Evolutionary conservation across 2,797 vertebrate genomes (phyloP).

Genomic region (Microctenopoma lineatum): DNA sequence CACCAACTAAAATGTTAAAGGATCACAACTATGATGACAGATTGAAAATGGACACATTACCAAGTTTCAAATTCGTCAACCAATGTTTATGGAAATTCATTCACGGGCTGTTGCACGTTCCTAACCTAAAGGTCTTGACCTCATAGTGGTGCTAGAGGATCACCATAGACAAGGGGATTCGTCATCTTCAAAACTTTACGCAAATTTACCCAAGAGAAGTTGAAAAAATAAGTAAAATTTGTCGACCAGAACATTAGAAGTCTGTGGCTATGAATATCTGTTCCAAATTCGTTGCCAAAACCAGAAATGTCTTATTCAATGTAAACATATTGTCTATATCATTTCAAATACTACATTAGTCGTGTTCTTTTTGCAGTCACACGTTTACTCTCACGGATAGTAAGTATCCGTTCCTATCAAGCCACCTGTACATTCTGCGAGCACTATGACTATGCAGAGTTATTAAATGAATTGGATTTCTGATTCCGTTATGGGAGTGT

Average conservation of each 20-base stretch:
- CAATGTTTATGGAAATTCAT: not conserved
- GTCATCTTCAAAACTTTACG: not conserved
- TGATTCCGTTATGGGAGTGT: slow-evolving; percentile 68
- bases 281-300: too few species aligned
- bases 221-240: too few species aligned
- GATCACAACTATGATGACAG: not conserved
- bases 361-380: not conserved
- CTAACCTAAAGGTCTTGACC: not conserved
- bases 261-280: too few species aligned
- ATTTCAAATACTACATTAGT: not conserved
- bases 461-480: slow-evolving; percentile 56
- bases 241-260: too few species aligned
- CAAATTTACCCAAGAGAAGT: too few species aligned
- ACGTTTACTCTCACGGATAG: slow-evolving; percentile 5
- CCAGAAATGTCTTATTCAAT: too few species aligned
- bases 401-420: slow-evolving; percentile 30
- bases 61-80: too few species aligned
- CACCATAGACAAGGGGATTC: not conserved
- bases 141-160: not conserved
- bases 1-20: not conserved
- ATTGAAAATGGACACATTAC: too few species aligned
- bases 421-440: slow-evolving; percentile 27
- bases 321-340: not conserved
- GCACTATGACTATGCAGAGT: slow-evolving; percentile 54
- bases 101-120: not conserved